phyloP scores from a whole-genome alignment of 2,888 invertebrate species.

The Limulus polyphemus region DNA sequence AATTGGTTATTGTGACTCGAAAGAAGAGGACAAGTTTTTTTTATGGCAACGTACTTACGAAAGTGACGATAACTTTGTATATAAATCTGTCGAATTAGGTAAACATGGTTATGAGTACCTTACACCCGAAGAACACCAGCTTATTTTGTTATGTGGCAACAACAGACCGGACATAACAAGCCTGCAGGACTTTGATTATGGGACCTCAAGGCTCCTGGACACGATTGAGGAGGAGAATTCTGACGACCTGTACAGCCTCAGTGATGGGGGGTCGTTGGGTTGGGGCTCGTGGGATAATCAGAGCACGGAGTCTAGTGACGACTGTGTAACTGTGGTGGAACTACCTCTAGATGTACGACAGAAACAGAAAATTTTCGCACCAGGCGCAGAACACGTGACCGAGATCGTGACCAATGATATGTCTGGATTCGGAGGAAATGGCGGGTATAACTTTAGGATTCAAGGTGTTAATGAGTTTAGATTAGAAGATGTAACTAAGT shows the following conservation, averaged over 20 bases:
- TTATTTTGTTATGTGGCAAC: conserved; percentile 9
- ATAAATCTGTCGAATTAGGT: conserved; percentile 17
- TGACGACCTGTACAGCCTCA: conserved; percentile 15
- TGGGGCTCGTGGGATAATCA: conserved; percentile 21
- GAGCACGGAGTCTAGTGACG: conserved; percentile 10
- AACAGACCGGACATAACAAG: not conserved
- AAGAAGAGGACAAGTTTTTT: no score
- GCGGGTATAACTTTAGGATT: no score
- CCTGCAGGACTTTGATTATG: not conserved
- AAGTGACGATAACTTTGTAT: conserved; percentile 10
- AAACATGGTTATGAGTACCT: conserved; percentile 13
- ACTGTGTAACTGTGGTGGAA: conserved; percentile 19
- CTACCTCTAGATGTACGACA: not conserved
- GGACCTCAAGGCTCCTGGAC: conserved; percentile 10
- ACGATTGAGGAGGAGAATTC: conserved; percentile 20
- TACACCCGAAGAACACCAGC: conserved; percentile 14
- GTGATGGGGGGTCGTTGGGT: conserved; percentile 16
- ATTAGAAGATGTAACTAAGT: no score
- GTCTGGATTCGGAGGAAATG: no score
- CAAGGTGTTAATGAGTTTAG: no score
- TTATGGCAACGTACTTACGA: no score
- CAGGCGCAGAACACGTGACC: no score
- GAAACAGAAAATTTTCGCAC: no score
- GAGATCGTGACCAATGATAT: no score
- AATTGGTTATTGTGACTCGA: no score